phyloP scores from a whole-genome alignment of 2,797 vertebrate species.

The Spea hammondii region DNA sequence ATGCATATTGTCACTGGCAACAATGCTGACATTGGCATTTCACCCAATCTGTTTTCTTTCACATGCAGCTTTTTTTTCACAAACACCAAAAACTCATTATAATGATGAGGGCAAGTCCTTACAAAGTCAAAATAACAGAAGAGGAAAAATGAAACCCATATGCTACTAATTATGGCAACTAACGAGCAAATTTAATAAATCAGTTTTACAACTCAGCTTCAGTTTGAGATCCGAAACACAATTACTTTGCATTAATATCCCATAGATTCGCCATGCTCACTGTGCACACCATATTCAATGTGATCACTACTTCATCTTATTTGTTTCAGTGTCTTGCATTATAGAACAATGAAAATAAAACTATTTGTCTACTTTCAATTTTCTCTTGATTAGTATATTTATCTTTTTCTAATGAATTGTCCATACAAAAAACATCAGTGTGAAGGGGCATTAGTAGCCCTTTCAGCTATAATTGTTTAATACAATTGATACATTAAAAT shows the following conservation, averaged over 20 bases:
- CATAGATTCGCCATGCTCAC: not conserved
- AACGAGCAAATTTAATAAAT: constrained; percentile 47
- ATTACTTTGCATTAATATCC: constrained; percentile 41
- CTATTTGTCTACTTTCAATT: not conserved
- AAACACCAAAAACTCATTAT: constrained; percentile 50
- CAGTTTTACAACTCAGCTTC: constrained; percentile 38
- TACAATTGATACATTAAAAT: not conserved
- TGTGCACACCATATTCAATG: constrained; percentile 5
- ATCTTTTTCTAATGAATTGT: no score
- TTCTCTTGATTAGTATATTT: no score
- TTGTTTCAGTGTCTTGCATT: not conserved
- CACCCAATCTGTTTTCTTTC: constrained; percentile 48
- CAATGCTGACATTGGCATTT: constrained; percentile 48
- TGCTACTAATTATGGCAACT: constrained; percentile 49
- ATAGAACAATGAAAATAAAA: not conserved
- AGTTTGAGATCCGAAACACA: constrained; percentile 31
- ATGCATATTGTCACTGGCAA: constrained; percentile 32
- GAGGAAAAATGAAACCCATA: constrained; percentile 51
- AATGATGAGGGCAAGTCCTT: constrained; percentile 41
- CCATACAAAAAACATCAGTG: not conserved
- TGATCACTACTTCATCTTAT: not conserved
- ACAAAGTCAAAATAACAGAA: constrained; percentile 49
- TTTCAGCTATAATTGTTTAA: not conserved
- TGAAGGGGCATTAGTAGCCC: not conserved
- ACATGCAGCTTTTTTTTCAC: constrained; percentile 44